These are phyloP conservation scores for Cryptoblepharus egeriae DNA, from an alignment of 2,797 vertebrate species.

Conservation along the genomic window DNA sequence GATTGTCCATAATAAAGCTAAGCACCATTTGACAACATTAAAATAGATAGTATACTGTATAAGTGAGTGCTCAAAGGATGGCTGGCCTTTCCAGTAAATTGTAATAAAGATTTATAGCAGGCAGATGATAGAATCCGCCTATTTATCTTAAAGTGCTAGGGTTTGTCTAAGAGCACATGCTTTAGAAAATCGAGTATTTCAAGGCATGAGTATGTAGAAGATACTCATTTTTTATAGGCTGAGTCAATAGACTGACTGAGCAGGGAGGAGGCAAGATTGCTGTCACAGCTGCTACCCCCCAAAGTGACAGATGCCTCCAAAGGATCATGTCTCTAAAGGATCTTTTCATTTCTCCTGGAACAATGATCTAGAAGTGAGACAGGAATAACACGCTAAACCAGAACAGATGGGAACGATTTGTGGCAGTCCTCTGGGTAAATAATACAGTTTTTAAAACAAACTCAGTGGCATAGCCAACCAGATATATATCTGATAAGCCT, in stretches of 20 bases:
- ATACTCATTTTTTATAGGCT: neutral
- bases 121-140: neutral
- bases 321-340: neutral
- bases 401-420: neutral
- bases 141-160: neutral
- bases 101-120: conserved; percentile 13
- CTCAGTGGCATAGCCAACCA: conserved; percentile 18
- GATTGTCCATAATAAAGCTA: neutral
- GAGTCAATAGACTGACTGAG: neutral
- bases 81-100: conserved; percentile 2
- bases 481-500: neutral
- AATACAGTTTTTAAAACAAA: conserved; percentile 11
- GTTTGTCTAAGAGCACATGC: neutral
- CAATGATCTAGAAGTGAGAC: conserved; percentile 12
- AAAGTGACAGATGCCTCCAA: neutral
- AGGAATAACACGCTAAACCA: neutral
- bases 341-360: neutral
- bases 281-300: neutral
- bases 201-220: neutral
- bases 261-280: rapidly evolving
- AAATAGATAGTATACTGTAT: neutral
- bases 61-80: conserved; percentile 26
- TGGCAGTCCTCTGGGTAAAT: neutral
- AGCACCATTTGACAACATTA: conserved; percentile 12
- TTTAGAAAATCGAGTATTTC: conserved; percentile 12